These are phyloP conservation scores for Acomys russatus DNA, from an alignment of 2,797 vertebrate species.

Conservation along the genomic window DNA sequence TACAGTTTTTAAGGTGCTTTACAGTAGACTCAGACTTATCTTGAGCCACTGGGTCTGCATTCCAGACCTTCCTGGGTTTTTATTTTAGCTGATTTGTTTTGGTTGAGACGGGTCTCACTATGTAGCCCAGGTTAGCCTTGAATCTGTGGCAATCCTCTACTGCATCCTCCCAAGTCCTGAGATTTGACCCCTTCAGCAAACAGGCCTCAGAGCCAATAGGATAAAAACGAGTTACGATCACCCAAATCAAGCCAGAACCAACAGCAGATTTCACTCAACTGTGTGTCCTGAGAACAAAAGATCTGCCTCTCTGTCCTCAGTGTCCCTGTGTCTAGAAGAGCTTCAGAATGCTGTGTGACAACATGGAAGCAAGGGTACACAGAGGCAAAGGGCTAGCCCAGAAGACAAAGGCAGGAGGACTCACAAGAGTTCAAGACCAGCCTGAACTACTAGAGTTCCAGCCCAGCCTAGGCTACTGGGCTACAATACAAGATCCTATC, in stretches of 20 bases:
- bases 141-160: background rate
- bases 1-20: background rate
- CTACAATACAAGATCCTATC: background rate
- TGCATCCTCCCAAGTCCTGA: background rate
- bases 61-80: background rate
- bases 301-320: background rate
- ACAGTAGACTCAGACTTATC: fast-evolving
- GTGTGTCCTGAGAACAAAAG: background rate
- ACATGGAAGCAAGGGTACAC: fast-evolving
- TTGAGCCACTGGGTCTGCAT: background rate
- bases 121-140: background rate
- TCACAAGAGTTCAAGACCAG: background rate
- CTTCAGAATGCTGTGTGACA: background rate
- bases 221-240: background rate
- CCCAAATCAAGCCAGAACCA: background rate
- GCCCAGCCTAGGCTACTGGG: background rate
- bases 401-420: background rate
- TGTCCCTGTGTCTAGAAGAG: fast-evolving
- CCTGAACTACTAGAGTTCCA: background rate
- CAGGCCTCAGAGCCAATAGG: background rate
- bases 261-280: background rate
- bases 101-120: background rate
- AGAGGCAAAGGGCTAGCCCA: background rate
- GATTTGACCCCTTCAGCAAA: background rate
- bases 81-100: background rate